Evolutionary conservation across 1,140 invertebrate species (phyloP).

Genomic region (Cotesia chilonis): DNA sequence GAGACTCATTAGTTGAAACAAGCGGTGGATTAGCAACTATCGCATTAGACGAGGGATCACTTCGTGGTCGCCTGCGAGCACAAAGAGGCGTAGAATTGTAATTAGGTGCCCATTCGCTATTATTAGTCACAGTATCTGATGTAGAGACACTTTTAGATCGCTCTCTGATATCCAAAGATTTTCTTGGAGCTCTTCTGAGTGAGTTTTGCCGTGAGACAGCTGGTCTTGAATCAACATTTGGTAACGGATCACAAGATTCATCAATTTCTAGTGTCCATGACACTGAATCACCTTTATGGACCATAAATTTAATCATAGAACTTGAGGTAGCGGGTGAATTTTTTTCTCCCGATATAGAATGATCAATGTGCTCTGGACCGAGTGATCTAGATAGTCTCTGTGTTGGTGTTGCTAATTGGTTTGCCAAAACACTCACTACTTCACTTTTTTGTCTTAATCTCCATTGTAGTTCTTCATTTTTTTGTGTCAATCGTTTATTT

Average conservation of each 20-base stretch:
- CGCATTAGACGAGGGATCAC: slow-evolving; percentile 44
- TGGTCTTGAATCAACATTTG: slow-evolving; percentile 38
- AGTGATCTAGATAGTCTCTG: slow-evolving; percentile 49
- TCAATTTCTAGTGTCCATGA: slow-evolving; percentile 84
- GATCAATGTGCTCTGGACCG: slow-evolving; percentile 50
- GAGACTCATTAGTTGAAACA: slow-evolving; percentile 40
- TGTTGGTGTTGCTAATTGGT: slow-evolving; percentile 50
- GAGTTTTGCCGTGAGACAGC: slow-evolving; percentile 53
- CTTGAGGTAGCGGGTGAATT: slow-evolving; percentile 63
- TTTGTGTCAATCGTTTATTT: slow-evolving; percentile 77
- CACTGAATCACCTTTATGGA: slow-evolving; percentile 83
- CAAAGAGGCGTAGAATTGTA: slow-evolving; percentile 51
- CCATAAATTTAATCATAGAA: slow-evolving; percentile 78
- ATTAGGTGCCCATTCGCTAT: slow-evolving; percentile 47
- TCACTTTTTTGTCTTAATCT: slow-evolving; percentile 81
- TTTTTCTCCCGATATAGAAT: slow-evolving; percentile 32
- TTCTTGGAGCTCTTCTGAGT: slow-evolving; percentile 48
- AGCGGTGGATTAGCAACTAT: slow-evolving; percentile 41
- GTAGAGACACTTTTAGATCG: slow-evolving; percentile 56
- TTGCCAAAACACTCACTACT: slow-evolving; percentile 67
- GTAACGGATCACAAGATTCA: slow-evolving; percentile 65
- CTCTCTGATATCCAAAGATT: slow-evolving; percentile 44
- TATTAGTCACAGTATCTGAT: slow-evolving; percentile 41
- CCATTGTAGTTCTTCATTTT: slow-evolving; percentile 89
- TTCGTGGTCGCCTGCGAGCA: slow-evolving; percentile 48